These are phyloP conservation scores for Heliconius himera DNA, from an alignment of 1,140 invertebrate species.

Conservation along the genomic window DNA sequence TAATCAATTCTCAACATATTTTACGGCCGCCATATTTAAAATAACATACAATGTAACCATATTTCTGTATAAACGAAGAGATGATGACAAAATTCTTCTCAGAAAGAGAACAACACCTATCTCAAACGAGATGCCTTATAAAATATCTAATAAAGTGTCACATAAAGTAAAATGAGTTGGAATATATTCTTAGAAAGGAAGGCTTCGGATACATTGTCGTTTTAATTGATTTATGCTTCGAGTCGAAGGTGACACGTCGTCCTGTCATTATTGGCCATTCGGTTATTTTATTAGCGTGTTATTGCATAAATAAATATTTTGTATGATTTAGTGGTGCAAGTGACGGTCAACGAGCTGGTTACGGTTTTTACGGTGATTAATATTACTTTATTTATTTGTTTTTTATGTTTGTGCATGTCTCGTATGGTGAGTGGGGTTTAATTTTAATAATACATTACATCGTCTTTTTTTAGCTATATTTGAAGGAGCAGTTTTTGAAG, in stretches of 20 bases:
- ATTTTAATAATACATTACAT: background rate
- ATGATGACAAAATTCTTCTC: conserved; percentile 64
- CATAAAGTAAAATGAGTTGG: conserved; percentile 60
- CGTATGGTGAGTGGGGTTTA: background rate
- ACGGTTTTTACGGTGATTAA: conserved; percentile 1
- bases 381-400: background rate
- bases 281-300: conserved; percentile 7
- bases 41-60: conserved; percentile 54
- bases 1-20: conserved; percentile 39
- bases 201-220: conserved; percentile 50
- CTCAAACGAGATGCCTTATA: conserved; percentile 50
- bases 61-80: conserved; percentile 47
- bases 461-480: no score
- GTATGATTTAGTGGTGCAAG: conserved; percentile 2
- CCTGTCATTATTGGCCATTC: conserved; percentile 12
- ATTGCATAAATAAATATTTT: conserved; percentile 10
- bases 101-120: conserved; percentile 55
- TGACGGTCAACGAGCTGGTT: background rate
- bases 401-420: background rate
- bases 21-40: conserved; percentile 30
- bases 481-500: no score
- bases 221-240: conserved; percentile 43
- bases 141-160: conserved; percentile 64
- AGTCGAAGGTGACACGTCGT: conserved; percentile 42
- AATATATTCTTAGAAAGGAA: conserved; percentile 47